Base-by-base conservation (phyloP, 53 echinoderm and acorn worm species). In the Paracentrotus lividus region DNA sequence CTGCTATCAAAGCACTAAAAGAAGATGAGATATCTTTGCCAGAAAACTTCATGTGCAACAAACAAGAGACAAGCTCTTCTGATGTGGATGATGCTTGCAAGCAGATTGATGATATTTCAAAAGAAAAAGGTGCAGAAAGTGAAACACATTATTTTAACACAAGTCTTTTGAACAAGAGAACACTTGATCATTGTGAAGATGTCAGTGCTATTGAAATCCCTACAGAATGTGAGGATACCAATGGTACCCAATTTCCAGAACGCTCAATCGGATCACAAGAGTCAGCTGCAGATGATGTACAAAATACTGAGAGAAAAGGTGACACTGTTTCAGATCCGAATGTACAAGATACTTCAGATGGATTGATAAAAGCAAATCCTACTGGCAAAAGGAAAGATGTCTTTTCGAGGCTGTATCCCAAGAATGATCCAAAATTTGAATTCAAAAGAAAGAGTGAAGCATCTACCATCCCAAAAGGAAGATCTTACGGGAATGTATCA, bases 341-440 rank as follows among this genome's bases (percentile, higher is more conserved):
- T n/a, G 27, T 24, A 23, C n/a, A 1, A 44, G 81, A 44, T 9
- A 14, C 81, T 3, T 43, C 65, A 18, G 44, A 7, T 21, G 66
- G 29, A 1, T 89, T 42, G 43, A 44, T 66, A 56, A 4, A 60
- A 65, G 29, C 31, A 33, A 87, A 58, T 36, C 2, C 72, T 52
- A 29, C 77, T 32, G 54, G 43, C 29, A 59, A 81, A 42, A 47
- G 14, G 77, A 85, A 51, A 85, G 98, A 51, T 95, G 98, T 98
- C 47, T 98, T 96, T 90, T 97, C 97, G 24, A 95, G 98, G 92
- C 94, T 98, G 55, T 97, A 97, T 85, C 94, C 96, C 51, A 93
- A 95, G 29, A 93, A 89, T 29, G 90, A 87, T 52, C 96, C 98
- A 43, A 98, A 96, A 92, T 97, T 97, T 94, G 94, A 96, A 8